phyloP scores from a whole-genome alignment of 1,140 invertebrate genomes.

The Pseudomyrmex cubaensis region DNA sequence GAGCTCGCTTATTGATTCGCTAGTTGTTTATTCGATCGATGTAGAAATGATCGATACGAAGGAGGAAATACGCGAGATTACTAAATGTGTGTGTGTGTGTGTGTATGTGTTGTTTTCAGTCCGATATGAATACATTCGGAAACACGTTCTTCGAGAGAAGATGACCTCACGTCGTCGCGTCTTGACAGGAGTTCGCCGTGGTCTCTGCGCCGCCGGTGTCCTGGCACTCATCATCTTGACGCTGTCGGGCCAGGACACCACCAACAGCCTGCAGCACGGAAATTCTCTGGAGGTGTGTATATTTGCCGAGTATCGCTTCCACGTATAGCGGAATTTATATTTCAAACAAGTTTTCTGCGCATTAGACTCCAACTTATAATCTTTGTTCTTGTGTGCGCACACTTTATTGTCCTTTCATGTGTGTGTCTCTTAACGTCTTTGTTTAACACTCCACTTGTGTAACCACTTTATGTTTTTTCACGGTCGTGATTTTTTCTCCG shows the following conservation, averaged over 20 bases:
- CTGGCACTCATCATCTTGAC: conserved; percentile 81
- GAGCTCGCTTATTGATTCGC: too few relatives aligned
- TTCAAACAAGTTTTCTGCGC: neutral
- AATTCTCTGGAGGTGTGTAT: conserved; percentile 77
- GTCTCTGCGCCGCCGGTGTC: conserved; percentile 79
- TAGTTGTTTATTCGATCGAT: too few relatives aligned
- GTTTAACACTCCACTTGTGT: too few relatives aligned
- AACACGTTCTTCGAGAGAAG: conserved; percentile 81
- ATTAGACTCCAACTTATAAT: too few relatives aligned
- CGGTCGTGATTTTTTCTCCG: too few relatives aligned
- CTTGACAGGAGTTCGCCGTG: conserved; percentile 80
- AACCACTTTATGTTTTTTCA: too few relatives aligned
- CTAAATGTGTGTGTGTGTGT: too few relatives aligned
- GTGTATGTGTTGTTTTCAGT: conserved; percentile 72
- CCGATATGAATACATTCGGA: conserved; percentile 84
- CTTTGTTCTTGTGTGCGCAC: too few relatives aligned
- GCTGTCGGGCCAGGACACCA: conserved; percentile 80
- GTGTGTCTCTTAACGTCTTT: too few relatives aligned
- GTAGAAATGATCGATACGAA: too few relatives aligned
- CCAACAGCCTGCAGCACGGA: conserved; percentile 77
- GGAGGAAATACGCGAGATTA: too few relatives aligned
- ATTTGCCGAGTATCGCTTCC: neutral
- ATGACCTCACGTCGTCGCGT: conserved; percentile 83
- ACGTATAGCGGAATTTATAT: neutral
- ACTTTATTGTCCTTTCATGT: too few relatives aligned